Evolutionary conservation across 53 echinoderm and acorn worm species (phyloP).

Genomic region (Echinarachnius parma): DNA sequence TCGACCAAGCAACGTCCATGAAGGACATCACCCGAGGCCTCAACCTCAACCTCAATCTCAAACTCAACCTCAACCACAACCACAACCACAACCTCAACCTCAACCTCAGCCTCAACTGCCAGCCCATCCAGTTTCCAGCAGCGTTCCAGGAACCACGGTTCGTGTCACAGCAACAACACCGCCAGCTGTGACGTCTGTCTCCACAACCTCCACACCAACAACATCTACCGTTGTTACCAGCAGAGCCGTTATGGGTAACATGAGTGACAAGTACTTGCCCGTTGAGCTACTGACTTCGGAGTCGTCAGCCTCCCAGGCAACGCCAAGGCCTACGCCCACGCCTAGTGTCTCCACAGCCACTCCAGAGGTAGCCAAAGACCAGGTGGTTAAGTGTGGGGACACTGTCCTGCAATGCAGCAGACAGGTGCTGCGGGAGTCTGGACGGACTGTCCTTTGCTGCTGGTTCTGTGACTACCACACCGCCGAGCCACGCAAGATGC

Average conservation of each 20-base stretch:
- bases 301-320: conserved; percentile 10
- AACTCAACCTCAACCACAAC: not conserved
- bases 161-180: not conserved
- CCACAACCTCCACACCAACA: conserved; percentile 37
- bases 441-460: conserved; percentile 94
- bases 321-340: conserved; percentile 42
- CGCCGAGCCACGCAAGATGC: conserved; percentile 98
- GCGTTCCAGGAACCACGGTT: conserved; percentile 4
- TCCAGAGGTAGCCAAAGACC: conserved; percentile 57
- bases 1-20: not conserved
- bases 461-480: conserved; percentile 98
- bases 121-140: not conserved
- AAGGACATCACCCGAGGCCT: too few relatives aligned
- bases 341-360: conserved; percentile 27
- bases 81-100: conserved; percentile 14
- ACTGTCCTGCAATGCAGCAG: conserved; percentile 82
- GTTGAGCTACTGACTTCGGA: conserved; percentile 54
- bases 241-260: conserved; percentile 62
- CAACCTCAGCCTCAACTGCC: not conserved
- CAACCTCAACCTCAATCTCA: conserved; percentile 1
- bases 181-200: conserved; percentile 17
- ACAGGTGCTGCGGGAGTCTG: conserved; percentile 93
- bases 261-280: conserved; percentile 88
- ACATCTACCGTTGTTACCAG: conserved; percentile 32
- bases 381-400: conserved; percentile 92